A percentile compares a stretch with the other conserved stretches of the same genome.
Conservation (phyloP, 1,140 invertebrate genomes). For the Achatina immaculata region DNA sequence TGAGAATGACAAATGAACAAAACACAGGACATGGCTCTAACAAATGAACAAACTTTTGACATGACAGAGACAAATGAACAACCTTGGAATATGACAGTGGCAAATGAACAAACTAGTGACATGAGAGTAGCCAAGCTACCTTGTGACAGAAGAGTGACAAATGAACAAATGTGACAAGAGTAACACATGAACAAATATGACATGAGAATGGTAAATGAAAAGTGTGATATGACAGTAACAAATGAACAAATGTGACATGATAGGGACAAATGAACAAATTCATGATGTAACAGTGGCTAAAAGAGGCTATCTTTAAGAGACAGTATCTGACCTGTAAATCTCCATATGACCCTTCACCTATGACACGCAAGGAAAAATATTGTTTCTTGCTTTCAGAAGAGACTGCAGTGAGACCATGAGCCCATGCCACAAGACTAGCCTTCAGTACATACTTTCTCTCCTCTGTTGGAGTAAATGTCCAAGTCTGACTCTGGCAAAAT, state of each 20-base stretch:
- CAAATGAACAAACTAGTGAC: not conserved
- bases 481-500: slow-evolving; percentile 58
- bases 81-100: not conserved
- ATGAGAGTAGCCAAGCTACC: too few species aligned
- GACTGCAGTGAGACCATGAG: slow-evolving; percentile 63
- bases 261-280: not conserved
- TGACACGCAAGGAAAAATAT: slow-evolving; percentile 60
- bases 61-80: not conserved
- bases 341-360: slow-evolving; percentile 66
- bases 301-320: too few species aligned
- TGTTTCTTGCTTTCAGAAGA: slow-evolving; percentile 65
- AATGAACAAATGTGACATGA: not conserved
- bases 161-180: not conserved
- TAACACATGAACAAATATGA: not conserved
- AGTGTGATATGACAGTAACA: not conserved
- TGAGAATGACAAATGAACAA: not conserved
- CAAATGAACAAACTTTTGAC: not conserved
- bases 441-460: slow-evolving; percentile 68
- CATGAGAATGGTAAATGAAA: not conserved
- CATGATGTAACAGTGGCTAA: not conserved
- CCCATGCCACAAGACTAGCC: slow-evolving; percentile 65
- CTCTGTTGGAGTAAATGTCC: slow-evolving; percentile 65
- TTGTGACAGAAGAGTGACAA: not conserved
- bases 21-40: not conserved
- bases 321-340: slow-evolving; percentile 60